Percentiles rank a stretch among this genome's conserved stretches.
phyloP scores from a whole-genome alignment of 1,140 invertebrate species.

The Eufriesea mexicana region DNA sequence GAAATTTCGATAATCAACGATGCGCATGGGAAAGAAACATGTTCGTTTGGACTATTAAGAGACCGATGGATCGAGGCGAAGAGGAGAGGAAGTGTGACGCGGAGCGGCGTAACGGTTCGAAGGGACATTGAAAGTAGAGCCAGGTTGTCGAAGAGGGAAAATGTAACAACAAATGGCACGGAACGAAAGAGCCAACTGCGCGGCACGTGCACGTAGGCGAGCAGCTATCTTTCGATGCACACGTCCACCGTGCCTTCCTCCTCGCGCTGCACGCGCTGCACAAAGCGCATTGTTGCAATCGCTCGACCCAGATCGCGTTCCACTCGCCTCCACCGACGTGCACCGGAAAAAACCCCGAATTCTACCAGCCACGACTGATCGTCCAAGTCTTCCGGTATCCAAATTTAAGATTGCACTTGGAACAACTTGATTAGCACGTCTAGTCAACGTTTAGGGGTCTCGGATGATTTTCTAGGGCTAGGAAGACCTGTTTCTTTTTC shows the following conservation, averaged over 20 bases:
- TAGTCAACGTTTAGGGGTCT: too few species aligned
- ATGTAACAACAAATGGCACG: constrained; percentile 44
- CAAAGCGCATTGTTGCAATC: constrained; percentile 71
- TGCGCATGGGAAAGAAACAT: not conserved
- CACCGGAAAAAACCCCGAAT: not conserved
- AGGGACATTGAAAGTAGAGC: constrained; percentile 10
- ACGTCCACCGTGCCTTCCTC: constrained; percentile 33
- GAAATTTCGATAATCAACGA: not conserved
- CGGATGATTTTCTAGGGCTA: too few species aligned
- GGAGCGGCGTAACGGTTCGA: constrained; percentile 8
- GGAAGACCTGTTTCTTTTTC: too few species aligned
- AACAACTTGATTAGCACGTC: too few species aligned
- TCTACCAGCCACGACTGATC: not conserved
- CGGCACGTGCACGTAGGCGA: constrained; percentile 57
- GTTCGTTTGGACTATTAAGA: not conserved
- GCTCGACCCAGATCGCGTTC: constrained; percentile 61
- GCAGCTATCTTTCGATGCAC: constrained; percentile 38
- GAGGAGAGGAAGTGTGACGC: not conserved
- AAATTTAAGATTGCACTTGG: too few species aligned
- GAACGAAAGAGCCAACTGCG: constrained; percentile 39
- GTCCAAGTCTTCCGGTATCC: too few species aligned
- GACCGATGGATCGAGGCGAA: not conserved
- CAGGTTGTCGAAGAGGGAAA: constrained; percentile 27
- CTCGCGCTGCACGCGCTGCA: constrained; percentile 31
- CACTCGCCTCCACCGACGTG: not conserved